Percentiles rank a stretch among this genome's conserved stretches.
These are phyloP conservation scores for Kryphioiulus occultus DNA, from an alignment of 2,888 invertebrate species.

Conservation along the genomic window DNA sequence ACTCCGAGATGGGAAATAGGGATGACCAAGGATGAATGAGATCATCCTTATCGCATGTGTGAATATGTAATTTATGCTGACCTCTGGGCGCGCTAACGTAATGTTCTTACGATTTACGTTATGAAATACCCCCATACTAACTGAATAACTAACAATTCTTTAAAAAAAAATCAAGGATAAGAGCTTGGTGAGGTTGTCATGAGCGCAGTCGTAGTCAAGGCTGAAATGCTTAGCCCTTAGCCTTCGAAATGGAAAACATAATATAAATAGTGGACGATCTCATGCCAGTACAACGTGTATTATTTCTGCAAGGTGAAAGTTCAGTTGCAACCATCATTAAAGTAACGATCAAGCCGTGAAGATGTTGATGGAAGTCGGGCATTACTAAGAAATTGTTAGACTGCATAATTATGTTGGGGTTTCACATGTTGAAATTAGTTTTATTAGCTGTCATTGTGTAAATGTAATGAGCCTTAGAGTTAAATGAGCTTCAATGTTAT, in stretches of 20 bases:
- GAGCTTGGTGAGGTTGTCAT: not conserved
- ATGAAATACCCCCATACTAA: not conserved
- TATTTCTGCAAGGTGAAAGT: not conserved
- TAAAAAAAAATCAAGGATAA: slow-evolving; percentile 13
- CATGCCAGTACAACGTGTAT: not conserved
- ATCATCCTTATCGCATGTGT: not conserved
- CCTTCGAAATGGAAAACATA: not conserved
- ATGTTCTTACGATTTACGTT: not conserved
- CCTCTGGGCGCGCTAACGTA: not conserved
- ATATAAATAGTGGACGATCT: not conserved
- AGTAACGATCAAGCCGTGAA: not conserved
- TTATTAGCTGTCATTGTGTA: not conserved
- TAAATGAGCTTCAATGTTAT: too few relatives aligned
- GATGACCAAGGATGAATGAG: slow-evolving; percentile 30
- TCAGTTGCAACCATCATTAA: not conserved
- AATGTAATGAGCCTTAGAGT: too few relatives aligned
- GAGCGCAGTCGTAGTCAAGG: not conserved
- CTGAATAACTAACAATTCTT: not conserved
- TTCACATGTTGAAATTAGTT: not conserved
- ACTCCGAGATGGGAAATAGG: not conserved
- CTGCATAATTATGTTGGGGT: not conserved
- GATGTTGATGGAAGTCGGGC: not conserved
- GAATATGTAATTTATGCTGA: slow-evolving; percentile 20
- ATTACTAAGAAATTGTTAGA: not conserved
- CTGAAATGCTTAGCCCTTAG: not conserved